These are phyloP conservation scores for Glyphotaelius pellucidus DNA, from an alignment of 2,888 invertebrate species.

Conservation along the genomic window DNA sequence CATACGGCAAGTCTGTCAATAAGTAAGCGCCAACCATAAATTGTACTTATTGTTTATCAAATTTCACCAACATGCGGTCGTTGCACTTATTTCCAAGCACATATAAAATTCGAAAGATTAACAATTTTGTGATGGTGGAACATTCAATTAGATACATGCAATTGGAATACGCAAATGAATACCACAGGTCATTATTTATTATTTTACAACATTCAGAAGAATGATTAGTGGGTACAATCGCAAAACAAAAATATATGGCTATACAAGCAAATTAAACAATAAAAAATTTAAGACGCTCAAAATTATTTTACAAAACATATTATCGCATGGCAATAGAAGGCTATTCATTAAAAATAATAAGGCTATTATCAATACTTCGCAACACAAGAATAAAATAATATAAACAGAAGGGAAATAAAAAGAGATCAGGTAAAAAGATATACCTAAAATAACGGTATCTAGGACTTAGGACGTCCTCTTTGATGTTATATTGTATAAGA, in stretches of 20 bases:
- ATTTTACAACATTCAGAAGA: background rate
- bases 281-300: background rate
- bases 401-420: too few relatives aligned
- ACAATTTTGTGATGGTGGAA: background rate
- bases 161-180: background rate
- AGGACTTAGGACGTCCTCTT: too few relatives aligned
- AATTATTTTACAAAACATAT: background rate
- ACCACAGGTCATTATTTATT: background rate
- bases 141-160: background rate
- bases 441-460: too few relatives aligned
- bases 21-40: background rate
- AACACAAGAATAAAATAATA: too few relatives aligned
- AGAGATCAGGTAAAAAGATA: too few relatives aligned
- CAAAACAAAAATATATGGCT: background rate
- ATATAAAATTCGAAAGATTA: background rate
- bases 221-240: background rate
- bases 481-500: too few relatives aligned
- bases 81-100: background rate
- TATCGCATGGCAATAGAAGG: background rate
- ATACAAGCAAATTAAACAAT: background rate
- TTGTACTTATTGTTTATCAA: background rate
- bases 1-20: background rate
- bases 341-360: background rate
- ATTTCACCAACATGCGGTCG: background rate
- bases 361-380: too few relatives aligned